Evolutionary conservation across 23 tunicate species (phyloP).

Genomic region (Trididemnum clinides): DNA sequence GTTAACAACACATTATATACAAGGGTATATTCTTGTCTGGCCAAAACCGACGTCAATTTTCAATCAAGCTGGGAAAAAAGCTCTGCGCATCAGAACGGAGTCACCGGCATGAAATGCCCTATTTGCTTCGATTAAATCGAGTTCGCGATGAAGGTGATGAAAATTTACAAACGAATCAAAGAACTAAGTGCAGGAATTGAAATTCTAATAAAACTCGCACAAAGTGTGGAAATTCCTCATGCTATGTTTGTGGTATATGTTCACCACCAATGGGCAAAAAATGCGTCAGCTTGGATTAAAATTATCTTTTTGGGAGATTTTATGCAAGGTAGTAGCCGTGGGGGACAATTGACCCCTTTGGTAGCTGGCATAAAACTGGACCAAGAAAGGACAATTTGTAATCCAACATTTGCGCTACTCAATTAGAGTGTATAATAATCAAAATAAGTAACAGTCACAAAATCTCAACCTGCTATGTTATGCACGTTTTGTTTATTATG

Average conservation of each 20-base stretch:
- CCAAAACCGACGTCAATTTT: too few relatives aligned
- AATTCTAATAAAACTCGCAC: too few relatives aligned
- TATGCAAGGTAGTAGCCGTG: not conserved
- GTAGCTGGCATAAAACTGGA: not conserved
- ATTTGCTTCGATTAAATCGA: too few relatives aligned
- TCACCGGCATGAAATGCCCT: not conserved
- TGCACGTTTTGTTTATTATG: too few relatives aligned
- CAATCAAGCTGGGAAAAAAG: not conserved
- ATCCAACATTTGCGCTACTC: not conserved
- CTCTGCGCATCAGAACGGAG: not conserved
- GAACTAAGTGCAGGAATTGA: not conserved
- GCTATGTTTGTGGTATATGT: too few relatives aligned
- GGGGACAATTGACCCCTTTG: not conserved
- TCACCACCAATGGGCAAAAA: too few relatives aligned
- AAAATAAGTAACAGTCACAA: not conserved
- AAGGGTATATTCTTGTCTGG: not conserved
- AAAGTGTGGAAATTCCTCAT: too few relatives aligned
- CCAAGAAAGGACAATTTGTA: not conserved
- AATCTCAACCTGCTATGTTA: too few relatives aligned
- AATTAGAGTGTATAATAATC: not conserved
- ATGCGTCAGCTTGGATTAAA: not conserved
- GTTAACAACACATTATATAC: not conserved
- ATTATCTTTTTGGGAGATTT: not conserved
- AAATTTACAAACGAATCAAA: not conserved
- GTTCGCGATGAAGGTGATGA: too few relatives aligned